Base-by-base conservation (phyloP, 2,797 vertebrate species). In the Geotrypetes seraphini region DNA sequence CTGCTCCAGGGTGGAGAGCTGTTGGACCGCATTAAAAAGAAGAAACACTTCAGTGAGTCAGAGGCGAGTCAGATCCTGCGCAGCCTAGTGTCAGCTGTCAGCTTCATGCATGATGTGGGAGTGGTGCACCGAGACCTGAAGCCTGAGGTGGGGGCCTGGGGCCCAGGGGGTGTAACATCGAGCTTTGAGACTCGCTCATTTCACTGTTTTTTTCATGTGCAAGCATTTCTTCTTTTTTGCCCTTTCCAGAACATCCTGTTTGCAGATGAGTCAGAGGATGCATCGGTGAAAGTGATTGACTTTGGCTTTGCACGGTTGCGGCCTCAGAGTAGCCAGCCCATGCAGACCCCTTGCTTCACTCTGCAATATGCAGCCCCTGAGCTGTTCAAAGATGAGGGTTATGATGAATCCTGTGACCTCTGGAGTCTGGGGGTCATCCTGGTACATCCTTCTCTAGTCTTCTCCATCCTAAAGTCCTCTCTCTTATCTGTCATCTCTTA, bases 371-470 rank as follows among this genome's bases (percentile, higher is more conserved):
- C 91, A 0, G 91, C 91, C 1, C 91, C 91, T 0, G 91, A 95
- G 53, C 85, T 95, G 33, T 83, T 95, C 32, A 83, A 88, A 18
- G 85, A 79, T 3, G 81, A 87, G 1, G 91, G 91, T 19, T 94
- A 95, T 4, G 91, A 94, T 50, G 88, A 95, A 59, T 86, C 88
- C 39, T 94, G 91, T 4, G 91, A 95, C 63, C 87, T 94, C 54
- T 95, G 91, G 91, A 95, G 91, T 59, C 83, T 95, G 0, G 91
- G 91, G 5, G 91, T 95, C 57, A 92, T 95, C 32, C 62, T 95
- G 86, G 91, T 94, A 79, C 33, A 49, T 22, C 7, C 10, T 20
- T 3, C 10, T 20, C 3, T 5, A 5, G 22, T 18, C n/a, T n/a
- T n/a, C n/a, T n/a, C n/a, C n/a, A n/a, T n/a, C n/a, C n/a, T n/a